Evolutionary conservation across 1,140 invertebrate genomes (phyloP), one percentile per base, ranked within the genome.

Genomic region (Drosophila baimaii): DNA sequence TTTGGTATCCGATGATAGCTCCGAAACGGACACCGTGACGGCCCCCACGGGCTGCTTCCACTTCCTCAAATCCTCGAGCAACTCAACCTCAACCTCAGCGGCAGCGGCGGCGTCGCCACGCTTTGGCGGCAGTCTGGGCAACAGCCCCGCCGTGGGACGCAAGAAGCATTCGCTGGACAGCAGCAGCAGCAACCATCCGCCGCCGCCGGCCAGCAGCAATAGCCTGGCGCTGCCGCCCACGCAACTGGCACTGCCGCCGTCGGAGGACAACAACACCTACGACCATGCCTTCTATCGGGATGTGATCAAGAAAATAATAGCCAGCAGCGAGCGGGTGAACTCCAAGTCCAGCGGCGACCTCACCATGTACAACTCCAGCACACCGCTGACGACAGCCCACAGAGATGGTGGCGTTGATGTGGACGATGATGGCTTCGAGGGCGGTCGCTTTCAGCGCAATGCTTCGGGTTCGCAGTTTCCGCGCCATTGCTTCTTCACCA

Each of bases 271-370:
- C 51, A 86, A 90, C n/a, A 92, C 91, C 8, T 92, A 92, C 51
- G 91, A 92, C 73, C 85, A 88, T 9, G 86, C 84, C 23, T 92
- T 92, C 41, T 92, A 92, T 66, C 59, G 74, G 27, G 69, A 91
- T 66, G 47, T 92, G 77, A 43, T 69, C 17, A 88, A 89, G 44
- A 88, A 88, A 52, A 64, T 88, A 3, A 61, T 76, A 25, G 83
- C 84, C 43, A 88, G 84, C 76, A 79, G 71, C 12, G 79, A 91
- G 52, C 76, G 88, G 3, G 74, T 89, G 0, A 91, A 90, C 61
- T 92, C 91, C 5, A 92, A 92, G 46, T 92, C 91, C 0, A 92
- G 91, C 49, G 90, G 81, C 1, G 91, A 92, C 66, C 70, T 92
- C 1, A 92, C 91, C 61, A 91, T 90, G 79, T 91, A 90, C 35